Conservation (phyloP, 2,888 invertebrate genomes). For the Spilosoma lubricipeda region DNA sequence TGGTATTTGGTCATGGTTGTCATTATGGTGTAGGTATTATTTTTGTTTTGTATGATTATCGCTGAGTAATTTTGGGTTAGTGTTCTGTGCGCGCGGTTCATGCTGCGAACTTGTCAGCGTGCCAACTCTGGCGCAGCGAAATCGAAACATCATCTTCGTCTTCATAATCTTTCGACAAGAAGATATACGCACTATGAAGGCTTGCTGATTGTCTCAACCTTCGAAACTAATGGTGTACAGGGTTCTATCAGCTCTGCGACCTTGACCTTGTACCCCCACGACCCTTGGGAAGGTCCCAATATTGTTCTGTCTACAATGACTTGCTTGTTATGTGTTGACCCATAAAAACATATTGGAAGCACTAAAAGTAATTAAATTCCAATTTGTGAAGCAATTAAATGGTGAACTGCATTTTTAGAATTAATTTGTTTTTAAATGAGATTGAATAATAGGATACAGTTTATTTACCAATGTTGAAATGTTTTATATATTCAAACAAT, state of each 20-base stretch:
- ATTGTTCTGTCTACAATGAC: slow-evolving; percentile 28
- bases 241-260: neutral
- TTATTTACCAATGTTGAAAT: neutral
- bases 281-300: neutral
- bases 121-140: slow-evolving; percentile 40
- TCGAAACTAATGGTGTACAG: neutral
- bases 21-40: slow-evolving; percentile 49
- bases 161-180: slow-evolving; percentile 18
- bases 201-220: slow-evolving; percentile 27
- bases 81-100: slow-evolving; percentile 30
- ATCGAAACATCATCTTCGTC: neutral
- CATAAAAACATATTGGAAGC: slow-evolving; percentile 15
- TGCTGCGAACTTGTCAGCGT: slow-evolving; percentile 47
- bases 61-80: slow-evolving; percentile 65
- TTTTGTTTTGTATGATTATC: slow-evolving; percentile 60
- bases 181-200: slow-evolving; percentile 20
- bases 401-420: slow-evolving; percentile 5
- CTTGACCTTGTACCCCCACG: slow-evolving; percentile 5
- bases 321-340: slow-evolving; percentile 42
- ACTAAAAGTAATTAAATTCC: slow-evolving; percentile 33
- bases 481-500: neutral
- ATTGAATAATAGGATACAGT: neutral
- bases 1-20: slow-evolving; percentile 34
- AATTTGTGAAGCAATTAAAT: slow-evolving; percentile 30
- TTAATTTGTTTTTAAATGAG: slow-evolving; percentile 9